Conservation (phyloP, 2,113 vertebrate genomes). For the Paramormyrops kingsleyae region DNA sequence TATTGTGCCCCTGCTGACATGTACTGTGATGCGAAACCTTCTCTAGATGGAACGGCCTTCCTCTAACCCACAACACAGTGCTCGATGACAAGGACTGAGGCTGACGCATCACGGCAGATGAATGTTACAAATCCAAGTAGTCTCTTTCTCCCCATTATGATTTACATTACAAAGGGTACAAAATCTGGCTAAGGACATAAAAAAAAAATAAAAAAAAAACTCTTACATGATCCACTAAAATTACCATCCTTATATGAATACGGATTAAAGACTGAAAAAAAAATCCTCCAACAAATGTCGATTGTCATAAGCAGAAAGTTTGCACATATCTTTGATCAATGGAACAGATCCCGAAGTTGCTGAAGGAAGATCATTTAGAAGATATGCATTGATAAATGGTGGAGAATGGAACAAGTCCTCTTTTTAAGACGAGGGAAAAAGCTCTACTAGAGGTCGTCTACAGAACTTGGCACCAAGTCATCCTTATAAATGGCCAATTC, state of each 20-base stretch:
- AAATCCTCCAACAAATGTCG: not conserved
- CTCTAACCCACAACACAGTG: not conserved
- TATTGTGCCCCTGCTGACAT: not conserved
- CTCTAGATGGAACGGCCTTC: not conserved
- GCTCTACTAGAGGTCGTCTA: not conserved
- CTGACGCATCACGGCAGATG: not conserved
- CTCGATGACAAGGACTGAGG: not conserved
- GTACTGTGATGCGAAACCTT: not conserved
- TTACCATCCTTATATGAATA: not conserved
- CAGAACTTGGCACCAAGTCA: not conserved
- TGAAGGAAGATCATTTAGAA: not conserved
- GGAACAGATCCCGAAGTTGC: not conserved
- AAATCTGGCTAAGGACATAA: not conserved
- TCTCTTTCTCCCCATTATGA: not conserved
- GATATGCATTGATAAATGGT: not conserved
- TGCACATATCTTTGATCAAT: conserved; percentile 9
- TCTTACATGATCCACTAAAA: not conserved
- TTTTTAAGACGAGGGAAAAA: not conserved
- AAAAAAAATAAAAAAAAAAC: not conserved
- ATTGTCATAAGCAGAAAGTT: not conserved
- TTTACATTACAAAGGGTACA: conserved; percentile 4
- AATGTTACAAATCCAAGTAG: not conserved
- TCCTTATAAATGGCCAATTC: not conserved
- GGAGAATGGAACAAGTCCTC: not conserved
- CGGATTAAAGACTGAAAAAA: not conserved